Conservation (phyloP, 2,888 invertebrate species). For the Lithosia quadra region DNA sequence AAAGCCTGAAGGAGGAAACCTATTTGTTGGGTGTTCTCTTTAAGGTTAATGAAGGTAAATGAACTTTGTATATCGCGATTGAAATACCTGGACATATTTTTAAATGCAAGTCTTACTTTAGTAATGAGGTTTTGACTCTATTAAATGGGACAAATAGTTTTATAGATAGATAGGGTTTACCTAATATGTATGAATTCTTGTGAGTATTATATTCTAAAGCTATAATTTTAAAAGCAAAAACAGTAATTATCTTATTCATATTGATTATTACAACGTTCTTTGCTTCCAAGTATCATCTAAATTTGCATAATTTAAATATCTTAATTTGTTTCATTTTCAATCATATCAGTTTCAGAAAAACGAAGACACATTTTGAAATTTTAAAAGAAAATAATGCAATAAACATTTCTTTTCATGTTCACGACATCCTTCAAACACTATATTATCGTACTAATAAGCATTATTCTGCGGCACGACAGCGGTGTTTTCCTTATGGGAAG, state of each 20-base stretch:
- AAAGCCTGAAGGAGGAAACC: background rate
- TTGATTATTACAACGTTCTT: no score
- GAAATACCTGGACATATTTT: background rate
- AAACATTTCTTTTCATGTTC: background rate
- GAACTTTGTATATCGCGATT: background rate
- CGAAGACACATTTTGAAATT: no score
- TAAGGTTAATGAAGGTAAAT: background rate
- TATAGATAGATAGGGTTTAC: no score
- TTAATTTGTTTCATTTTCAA: background rate
- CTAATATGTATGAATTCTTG: background rate
- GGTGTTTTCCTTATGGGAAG: slow-evolving; percentile 2
- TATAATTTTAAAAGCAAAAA: no score
- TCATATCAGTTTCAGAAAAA: background rate
- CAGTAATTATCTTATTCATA: no score
- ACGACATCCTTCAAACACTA: background rate
- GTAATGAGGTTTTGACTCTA: background rate
- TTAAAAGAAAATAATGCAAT: no score
- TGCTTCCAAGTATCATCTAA: background rate
- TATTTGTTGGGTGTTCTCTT: background rate
- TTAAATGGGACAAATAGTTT: background rate
- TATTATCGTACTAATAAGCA: background rate
- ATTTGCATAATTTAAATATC: background rate
- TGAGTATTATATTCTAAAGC: background rate
- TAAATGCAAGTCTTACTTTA: background rate
- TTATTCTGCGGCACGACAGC: background rate